A percentile compares a stretch with the other conserved stretches of the same genome.
Conservation (phyloP, 2,113 vertebrate species). For the Mastomys coucha region DNA sequence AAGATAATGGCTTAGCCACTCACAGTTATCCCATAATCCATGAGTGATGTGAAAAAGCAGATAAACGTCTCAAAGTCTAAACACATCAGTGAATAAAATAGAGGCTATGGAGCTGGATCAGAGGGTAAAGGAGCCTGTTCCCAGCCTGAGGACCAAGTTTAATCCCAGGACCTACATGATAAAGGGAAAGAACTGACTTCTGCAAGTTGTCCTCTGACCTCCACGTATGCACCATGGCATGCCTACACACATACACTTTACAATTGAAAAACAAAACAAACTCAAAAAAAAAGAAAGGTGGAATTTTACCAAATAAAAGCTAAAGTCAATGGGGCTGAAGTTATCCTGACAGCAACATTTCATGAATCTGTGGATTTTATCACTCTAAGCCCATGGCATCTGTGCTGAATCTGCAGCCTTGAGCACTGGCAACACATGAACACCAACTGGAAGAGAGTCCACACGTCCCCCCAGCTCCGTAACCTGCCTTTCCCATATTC, state of each 20-base stretch:
- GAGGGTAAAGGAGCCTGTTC: background rate
- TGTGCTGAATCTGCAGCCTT: background rate
- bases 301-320: background rate
- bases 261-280: background rate
- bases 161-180: background rate
- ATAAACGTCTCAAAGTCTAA: background rate
- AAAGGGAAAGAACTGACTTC: background rate
- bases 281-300: background rate
- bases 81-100: background rate
- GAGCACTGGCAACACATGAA: background rate
- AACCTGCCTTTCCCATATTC: background rate
- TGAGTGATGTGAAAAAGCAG: too few relatives aligned
- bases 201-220: background rate
- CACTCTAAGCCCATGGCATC: background rate
- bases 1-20: background rate
- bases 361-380: constrained; percentile 13
- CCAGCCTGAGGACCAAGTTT: background rate
- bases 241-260: background rate
- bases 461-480: background rate
- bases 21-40: background rate
- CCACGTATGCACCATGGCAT: background rate
- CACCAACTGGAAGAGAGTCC: background rate
- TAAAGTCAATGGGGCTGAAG: background rate
- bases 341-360: background rate
- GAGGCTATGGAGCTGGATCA: background rate